Conservation (phyloP, 2,888 invertebrate genomes). For the Tachina grossa region DNA sequence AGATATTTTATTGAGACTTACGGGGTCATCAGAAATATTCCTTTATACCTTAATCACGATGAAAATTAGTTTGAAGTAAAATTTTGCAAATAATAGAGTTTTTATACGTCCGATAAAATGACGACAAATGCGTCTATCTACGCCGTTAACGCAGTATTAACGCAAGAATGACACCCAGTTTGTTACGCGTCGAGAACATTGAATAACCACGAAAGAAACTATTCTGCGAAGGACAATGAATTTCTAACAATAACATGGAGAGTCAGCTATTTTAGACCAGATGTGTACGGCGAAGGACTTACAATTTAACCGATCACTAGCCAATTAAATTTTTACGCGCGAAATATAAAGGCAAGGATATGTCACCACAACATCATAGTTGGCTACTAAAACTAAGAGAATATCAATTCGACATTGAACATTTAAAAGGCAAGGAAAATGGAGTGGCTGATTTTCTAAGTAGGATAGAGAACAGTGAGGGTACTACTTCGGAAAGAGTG, state of each 20-base stretch:
- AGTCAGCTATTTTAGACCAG: slow-evolving; percentile 44
- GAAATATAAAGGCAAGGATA: slow-evolving; percentile 56
- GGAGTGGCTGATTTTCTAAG: slow-evolving; percentile 53
- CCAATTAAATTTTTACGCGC: slow-evolving; percentile 55
- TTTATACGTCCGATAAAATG: no score
- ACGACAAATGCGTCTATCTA: slow-evolving; percentile 19
- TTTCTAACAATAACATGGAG: slow-evolving; percentile 49
- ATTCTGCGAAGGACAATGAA: slow-evolving; percentile 41
- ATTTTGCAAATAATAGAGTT: no score
- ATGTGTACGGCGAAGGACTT: slow-evolving; percentile 46
- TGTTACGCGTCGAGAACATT: slow-evolving; percentile 40
- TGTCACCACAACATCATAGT: not conserved
- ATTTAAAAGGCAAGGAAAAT: slow-evolving; percentile 51
- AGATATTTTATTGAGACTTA: no score
- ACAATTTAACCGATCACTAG: slow-evolving; percentile 51
- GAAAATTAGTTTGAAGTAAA: no score
- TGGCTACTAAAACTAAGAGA: slow-evolving; percentile 2
- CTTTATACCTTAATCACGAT: no score
- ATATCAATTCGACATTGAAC: not conserved
- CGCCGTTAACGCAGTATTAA: slow-evolving; percentile 19
- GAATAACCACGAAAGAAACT: slow-evolving; percentile 30
- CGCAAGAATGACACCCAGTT: slow-evolving; percentile 30
- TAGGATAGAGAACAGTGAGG: slow-evolving; percentile 35
- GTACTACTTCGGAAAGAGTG: not conserved
- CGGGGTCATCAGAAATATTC: no score